phyloP scores from a whole-genome alignment of 2,888 invertebrate genomes.

The Nowickia ferox region DNA sequence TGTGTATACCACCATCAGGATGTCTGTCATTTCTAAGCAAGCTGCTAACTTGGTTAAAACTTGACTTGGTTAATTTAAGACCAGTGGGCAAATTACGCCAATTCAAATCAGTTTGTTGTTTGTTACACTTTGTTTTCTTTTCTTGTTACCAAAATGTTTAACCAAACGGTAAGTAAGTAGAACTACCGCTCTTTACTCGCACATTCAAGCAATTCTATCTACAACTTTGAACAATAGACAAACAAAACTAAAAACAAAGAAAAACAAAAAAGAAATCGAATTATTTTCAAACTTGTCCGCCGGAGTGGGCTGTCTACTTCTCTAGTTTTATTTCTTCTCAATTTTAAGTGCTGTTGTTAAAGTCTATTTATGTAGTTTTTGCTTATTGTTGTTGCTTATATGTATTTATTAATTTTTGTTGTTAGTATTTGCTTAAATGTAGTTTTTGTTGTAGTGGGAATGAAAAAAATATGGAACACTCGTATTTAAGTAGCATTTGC shows the following conservation, averaged over 20 bases:
- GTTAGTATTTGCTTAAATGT: constrained; percentile 57
- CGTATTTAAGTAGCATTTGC: constrained; percentile 21
- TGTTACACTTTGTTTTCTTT: not conserved
- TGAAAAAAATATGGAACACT: not conserved
- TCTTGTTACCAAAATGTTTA: constrained; percentile 2
- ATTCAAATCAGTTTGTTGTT: not conserved
- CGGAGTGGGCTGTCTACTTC: constrained; percentile 23
- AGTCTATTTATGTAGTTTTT: not conserved
- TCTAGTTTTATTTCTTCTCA: constrained; percentile 1
- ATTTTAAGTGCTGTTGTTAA: not conserved
- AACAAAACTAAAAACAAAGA: not conserved
- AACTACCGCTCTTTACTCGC: not conserved
- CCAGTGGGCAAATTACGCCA: not conserved
- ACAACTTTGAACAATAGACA: not conserved
- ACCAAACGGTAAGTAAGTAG: not conserved
- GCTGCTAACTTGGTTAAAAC: no score
- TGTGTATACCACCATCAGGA: no score
- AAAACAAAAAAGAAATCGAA: not conserved
- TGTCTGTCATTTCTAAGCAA: no score
- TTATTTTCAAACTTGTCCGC: constrained; percentile 25
- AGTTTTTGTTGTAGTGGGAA: constrained; percentile 13
- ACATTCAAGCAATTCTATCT: not conserved
- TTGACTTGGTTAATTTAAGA: no score
- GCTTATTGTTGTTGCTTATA: not conserved
- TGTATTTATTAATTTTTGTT: constrained; percentile 16